phyloP scores from a whole-genome alignment of 1,140 invertebrate species.

The Cydia strobilella region DNA sequence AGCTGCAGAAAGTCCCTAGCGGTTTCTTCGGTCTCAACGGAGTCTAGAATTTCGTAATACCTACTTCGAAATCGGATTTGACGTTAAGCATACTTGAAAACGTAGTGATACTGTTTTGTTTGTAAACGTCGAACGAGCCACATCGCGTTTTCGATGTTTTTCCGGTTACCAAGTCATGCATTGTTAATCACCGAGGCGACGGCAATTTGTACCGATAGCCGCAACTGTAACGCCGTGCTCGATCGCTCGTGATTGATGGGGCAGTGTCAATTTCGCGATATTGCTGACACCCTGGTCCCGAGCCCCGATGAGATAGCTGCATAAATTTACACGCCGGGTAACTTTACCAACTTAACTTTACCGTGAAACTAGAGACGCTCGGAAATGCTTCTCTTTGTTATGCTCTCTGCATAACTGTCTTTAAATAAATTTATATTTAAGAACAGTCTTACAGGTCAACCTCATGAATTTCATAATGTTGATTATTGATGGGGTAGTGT shows the following conservation, averaged over 20 bases:
- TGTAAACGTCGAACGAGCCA: neutral
- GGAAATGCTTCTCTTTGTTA: neutral
- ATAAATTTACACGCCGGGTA: conserved; percentile 48
- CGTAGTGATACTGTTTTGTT: neutral
- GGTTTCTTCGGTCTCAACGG: neutral
- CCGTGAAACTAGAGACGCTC: neutral
- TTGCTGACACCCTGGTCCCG: conserved; percentile 53
- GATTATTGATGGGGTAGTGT: neutral
- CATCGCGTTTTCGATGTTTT: conserved; percentile 32
- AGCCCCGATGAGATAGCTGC: conserved; percentile 46
- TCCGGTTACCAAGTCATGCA: conserved; percentile 29
- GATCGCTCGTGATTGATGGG: conserved; percentile 66
- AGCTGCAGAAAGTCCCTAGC: neutral
- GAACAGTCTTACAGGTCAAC: no score
- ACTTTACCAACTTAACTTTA: conserved; percentile 28
- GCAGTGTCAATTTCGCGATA: conserved; percentile 65
- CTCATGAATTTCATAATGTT: neutral
- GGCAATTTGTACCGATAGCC: conserved; percentile 72
- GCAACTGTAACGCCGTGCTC: conserved; percentile 61
- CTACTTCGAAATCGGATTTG: no score
- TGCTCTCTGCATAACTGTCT: neutral
- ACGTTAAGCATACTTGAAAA: no score
- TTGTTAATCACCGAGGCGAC: conserved; percentile 55
- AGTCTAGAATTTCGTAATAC: neutral
- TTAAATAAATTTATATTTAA: conserved; percentile 40